Conservation (phyloP, 1,140 invertebrate species). For the Brachionus paranguensis region DNA sequence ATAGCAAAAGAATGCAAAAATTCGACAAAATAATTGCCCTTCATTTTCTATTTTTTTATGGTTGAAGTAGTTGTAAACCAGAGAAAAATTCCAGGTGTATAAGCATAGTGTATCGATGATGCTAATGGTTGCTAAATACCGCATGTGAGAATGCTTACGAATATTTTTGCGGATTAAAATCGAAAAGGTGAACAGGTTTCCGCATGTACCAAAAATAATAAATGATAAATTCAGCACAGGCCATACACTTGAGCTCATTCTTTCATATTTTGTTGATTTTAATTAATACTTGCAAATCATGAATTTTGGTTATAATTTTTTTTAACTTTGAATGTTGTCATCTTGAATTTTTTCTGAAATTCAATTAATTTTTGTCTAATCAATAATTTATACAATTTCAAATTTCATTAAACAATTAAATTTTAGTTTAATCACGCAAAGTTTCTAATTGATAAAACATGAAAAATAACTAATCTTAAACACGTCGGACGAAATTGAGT, state of each 20-base stretch:
- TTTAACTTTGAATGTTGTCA: too few species aligned
- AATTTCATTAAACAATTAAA: not conserved
- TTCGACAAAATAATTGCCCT: not conserved
- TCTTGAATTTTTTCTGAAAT: not conserved
- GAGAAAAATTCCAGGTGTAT: slow-evolving; percentile 28
- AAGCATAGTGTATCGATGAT: not conserved
- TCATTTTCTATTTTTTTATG: slow-evolving; percentile 25
- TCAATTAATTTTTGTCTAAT: not conserved
- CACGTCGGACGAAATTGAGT: not conserved
- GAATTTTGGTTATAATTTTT: too few species aligned
- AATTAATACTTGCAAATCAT: not conserved
- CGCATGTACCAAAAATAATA: slow-evolving; percentile 23
- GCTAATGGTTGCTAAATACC: slow-evolving; percentile 8
- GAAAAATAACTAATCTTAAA: not conserved
- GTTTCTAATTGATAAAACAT: not conserved
- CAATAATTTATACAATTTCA: not conserved
- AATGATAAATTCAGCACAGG: slow-evolving; percentile 14
- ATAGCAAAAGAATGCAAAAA: slow-evolving; percentile 29
- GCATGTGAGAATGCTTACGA: slow-evolving; percentile 17
- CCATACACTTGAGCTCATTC: not conserved
- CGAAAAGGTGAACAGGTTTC: slow-evolving; percentile 14
- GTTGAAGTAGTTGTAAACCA: not conserved
- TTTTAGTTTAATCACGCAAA: not conserved
- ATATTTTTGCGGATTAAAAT: slow-evolving; percentile 31
- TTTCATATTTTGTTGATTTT: not conserved